Evolutionary conservation across 2,797 vertebrate genomes (phyloP), one percentile per base, ranked within the genome.

Genomic region (Lophotriccus pileatus): DNA sequence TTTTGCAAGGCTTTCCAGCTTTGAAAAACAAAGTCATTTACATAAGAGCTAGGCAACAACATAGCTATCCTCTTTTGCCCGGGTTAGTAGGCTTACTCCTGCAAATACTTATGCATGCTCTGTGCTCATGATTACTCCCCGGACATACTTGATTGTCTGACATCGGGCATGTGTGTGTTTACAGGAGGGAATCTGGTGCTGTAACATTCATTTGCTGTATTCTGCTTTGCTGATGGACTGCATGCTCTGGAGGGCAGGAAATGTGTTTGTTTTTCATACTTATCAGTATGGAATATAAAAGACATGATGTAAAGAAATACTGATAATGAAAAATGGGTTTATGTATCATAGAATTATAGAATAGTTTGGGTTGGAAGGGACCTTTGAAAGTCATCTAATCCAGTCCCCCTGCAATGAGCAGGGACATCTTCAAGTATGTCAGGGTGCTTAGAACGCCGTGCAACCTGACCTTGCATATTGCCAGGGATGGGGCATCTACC

Each of bases 1-100:
- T 97, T 97, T 95, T 97, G 93, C 90, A 93, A 95, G 95, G 93
- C 62, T 94, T 96, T 96, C 77, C 96, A 94, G 95, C 95, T 93
- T 96, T 97, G 92, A 93, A 97, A 97, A 97, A 96, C 87, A 94
- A 92, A 90, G 74, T 94, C 11, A 73, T 92, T 94, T 96, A 79
- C 77, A 72, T 94, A 95, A 97, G 47, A 84, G 52, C 69, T 58
- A 67, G 78, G 66, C 70, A 70, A 79, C 83, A 44, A 76, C 81
- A 79, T 73, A 89, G 41, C 94, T 93, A 82, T 89, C 73, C 62
- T 81, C 66, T 95, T 88, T 92, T 88, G 79, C 82, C 67, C 74
- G 66, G 56, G 66, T 53, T 93, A 70, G 78, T 39, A 86, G 39
- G 37, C 52, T 86, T 90, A 69, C 89, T 86, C 60, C 47, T 96